A percentile compares a stretch with the other conserved stretches of the same genome.
These are phyloP conservation scores for Cavia aperea DNA, from an alignment of 2,113 vertebrate species.

Conservation along the genomic window DNA sequence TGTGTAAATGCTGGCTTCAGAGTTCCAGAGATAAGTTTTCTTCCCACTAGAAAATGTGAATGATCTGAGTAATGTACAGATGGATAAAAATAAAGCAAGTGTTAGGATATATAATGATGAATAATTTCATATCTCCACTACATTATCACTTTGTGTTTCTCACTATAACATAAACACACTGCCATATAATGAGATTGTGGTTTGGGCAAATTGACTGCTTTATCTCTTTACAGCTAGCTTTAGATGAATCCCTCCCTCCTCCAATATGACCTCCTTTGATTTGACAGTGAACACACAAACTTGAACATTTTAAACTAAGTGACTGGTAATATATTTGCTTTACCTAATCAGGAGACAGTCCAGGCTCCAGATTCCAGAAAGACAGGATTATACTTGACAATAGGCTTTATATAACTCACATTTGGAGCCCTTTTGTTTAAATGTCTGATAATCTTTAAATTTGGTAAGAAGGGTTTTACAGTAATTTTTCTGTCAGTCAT, in stretches of 20 bases:
- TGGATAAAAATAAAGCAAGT: not conserved
- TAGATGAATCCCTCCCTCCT: not conserved
- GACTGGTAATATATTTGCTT: not conserved
- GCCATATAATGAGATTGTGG: not conserved
- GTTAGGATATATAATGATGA: not conserved
- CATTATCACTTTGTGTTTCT: not conserved
- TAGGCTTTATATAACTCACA: not conserved
- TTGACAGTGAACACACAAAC: not conserved
- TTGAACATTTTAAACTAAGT: not conserved
- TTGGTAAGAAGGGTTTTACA: not conserved
- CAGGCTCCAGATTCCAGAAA: not conserved
- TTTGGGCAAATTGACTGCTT: not conserved
- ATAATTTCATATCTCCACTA: not conserved
- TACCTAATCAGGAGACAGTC: not conserved
- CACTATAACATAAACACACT: not conserved
- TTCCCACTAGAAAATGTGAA: not conserved
- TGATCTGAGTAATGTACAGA: not conserved
- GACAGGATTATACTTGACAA: not conserved
- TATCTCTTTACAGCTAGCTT: not conserved
- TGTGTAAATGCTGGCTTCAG: not conserved
- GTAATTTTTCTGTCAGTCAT: not conserved
- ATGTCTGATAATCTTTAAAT: not conserved
- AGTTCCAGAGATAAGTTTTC: not conserved
- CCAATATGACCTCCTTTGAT: not conserved
- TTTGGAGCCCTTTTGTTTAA: not conserved